Base-by-base conservation (phyloP, 2,888 invertebrate species). In the Hemistola chrysoprasaria region DNA sequence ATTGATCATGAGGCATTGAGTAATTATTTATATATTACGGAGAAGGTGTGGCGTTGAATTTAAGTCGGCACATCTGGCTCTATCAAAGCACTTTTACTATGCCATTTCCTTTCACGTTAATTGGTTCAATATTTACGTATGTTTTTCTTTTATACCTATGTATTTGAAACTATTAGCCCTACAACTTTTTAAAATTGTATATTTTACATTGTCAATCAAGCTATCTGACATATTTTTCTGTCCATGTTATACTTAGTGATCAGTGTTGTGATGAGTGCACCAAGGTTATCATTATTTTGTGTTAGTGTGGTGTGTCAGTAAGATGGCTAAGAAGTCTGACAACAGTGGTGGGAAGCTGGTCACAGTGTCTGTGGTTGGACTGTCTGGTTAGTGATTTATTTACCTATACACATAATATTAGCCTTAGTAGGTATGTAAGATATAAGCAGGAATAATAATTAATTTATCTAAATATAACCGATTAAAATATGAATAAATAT, bases 341-440 rank as follows among this genome's bases (percentile, higher is more conserved):
- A 79, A 78, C 68, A 69, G 70, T 47, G 92, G 93, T 59, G 91
- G 93, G 43, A 92, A 93, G 74, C 90, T 91, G 73, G 92, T 96
- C 62, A 96, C 96, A 65, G 93, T 98, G 50, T 94, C 97, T 60
- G 95, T 98, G 60, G 97, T 98, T 57, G 98, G 98, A 47, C 91
- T 98, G 56, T 98, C 92, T 73, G 92, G 92, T 90, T 60, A 85
- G 86, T 58, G 33, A 11, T 26, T 6, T 11, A 10, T 6, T 6
- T n/a, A n/a, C 3, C 9, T 1, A 11, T 25, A 3, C 5, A n/a
- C n/a, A n/a, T n/a, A n/a, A n/a, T n/a, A n/a, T n/a, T n/a, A n/a
- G n/a, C n/a, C n/a, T n/a, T n/a, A n/a, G n/a, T n/a, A n/a, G n/a
- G n/a, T n/a, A n/a, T n/a, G n/a, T n/a, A n/a, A n/a, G n/a, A n/a